These are phyloP conservation scores for Paedocypris micromegethes DNA, from an alignment of 2,797 vertebrate species.

Conservation along the genomic window DNA sequence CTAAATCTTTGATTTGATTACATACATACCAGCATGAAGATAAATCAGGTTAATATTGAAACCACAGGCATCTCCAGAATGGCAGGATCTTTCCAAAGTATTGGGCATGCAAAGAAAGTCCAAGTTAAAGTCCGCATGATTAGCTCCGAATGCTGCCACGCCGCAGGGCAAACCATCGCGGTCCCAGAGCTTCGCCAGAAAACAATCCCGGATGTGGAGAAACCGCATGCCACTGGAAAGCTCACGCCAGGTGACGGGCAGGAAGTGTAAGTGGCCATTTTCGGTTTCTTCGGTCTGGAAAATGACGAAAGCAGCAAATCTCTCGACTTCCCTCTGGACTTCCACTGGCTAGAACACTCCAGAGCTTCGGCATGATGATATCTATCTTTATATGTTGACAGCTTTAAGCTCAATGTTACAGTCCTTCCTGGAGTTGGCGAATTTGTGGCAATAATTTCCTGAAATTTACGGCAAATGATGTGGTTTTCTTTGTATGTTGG, in stretches of 20 bases:
- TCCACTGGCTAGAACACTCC: constrained; percentile 44
- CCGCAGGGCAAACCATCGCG: constrained; percentile 53
- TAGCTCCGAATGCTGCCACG: constrained; percentile 59
- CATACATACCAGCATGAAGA: constrained; percentile 21
- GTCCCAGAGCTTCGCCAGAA: constrained; percentile 54
- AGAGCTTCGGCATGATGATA: constrained; percentile 47
- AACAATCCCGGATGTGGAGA: constrained; percentile 62
- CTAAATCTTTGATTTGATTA: constrained; percentile 27
- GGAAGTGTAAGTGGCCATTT: constrained; percentile 68
- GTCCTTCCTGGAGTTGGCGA: too few relatives aligned
- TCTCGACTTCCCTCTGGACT: constrained; percentile 61
- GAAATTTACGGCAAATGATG: too few relatives aligned
- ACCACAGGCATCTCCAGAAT: constrained; percentile 8
- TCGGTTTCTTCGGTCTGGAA: constrained; percentile 65
- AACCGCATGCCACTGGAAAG: constrained; percentile 72
- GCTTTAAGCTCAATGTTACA: too few relatives aligned
- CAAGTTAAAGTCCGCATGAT: constrained; percentile 62
- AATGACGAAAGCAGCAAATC: constrained; percentile 65
- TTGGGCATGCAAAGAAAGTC: constrained; percentile 55
- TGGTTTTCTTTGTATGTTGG: too few relatives aligned
- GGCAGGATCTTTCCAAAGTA: constrained; percentile 8
- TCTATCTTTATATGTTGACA: constrained; percentile 13
- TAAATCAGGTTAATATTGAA: constrained; percentile 33
- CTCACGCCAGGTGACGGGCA: constrained; percentile 70
- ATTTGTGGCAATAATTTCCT: too few relatives aligned